Percentiles rank a stretch among this genome's conserved stretches.
phyloP scores from a whole-genome alignment of 2,888 invertebrate genomes.

The Aquatica leii region DNA sequence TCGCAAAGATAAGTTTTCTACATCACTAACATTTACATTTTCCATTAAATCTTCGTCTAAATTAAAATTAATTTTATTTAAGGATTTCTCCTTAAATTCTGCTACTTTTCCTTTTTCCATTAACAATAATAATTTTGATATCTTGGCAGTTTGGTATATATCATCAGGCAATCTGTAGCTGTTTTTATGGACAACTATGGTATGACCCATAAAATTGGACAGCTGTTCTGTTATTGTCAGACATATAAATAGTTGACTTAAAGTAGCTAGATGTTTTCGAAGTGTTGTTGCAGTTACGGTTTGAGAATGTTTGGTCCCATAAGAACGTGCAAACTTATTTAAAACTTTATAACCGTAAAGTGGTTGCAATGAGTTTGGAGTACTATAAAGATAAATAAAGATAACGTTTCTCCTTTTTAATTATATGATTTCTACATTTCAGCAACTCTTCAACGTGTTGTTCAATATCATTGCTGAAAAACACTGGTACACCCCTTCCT shows the following conservation, averaged over 20 bases:
- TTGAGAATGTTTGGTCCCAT: not conserved
- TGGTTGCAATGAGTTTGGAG: constrained; percentile 13
- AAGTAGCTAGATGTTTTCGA: not conserved
- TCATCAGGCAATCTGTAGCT: not conserved
- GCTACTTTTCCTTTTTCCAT: not conserved
- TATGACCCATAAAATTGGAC: not conserved
- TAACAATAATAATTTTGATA: too few species aligned
- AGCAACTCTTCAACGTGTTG: constrained; percentile 12
- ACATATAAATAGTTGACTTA: not conserved
- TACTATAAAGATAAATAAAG: constrained; percentile 26
- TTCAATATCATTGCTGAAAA: constrained; percentile 19
- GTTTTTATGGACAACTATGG: not conserved
- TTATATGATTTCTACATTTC: constrained; percentile 1
- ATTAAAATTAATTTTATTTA: not conserved
- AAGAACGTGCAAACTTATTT: constrained; percentile 28
- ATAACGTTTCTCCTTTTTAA: not conserved
- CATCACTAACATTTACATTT: not conserved
- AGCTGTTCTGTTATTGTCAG: not conserved
- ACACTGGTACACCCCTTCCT: constrained; percentile 15
- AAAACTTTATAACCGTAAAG: constrained; percentile 43
- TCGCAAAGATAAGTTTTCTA: too few species aligned
- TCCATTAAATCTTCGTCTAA: not conserved
- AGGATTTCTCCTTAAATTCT: not conserved
- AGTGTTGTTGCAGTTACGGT: not conserved
- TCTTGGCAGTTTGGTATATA: not conserved